These are phyloP conservation scores for Heliconius hermathena DNA, from an alignment of 1,140 invertebrate genomes.

Conservation along the genomic window DNA sequence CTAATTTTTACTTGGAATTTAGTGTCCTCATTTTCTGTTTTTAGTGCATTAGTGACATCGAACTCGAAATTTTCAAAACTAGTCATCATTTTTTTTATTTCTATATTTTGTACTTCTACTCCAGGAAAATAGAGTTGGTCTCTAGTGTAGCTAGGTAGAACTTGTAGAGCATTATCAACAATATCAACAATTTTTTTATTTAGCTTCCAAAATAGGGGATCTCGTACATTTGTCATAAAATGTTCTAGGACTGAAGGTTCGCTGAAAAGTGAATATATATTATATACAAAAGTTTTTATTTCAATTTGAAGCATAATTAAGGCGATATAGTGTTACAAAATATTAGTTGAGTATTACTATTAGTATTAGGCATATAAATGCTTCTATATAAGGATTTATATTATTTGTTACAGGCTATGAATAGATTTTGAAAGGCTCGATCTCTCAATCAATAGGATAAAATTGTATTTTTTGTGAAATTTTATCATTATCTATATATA, in stretches of 20 bases:
- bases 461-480: no score
- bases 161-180: conserved; percentile 82
- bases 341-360: no score
- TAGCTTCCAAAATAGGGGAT: conserved; percentile 86
- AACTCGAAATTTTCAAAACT: conserved; percentile 82
- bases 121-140: conserved; percentile 84
- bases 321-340: no score
- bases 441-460: no score
- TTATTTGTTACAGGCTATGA: no score
- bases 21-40: conserved; percentile 50
- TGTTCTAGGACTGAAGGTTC: conserved; percentile 63
- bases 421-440: no score
- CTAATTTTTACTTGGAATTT: conserved; percentile 81
- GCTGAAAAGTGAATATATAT: conserved; percentile 53
- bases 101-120: conserved; percentile 82
- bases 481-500: no score
- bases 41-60: conserved; percentile 80
- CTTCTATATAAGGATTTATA: no score
- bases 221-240: conserved; percentile 83
- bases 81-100: conserved; percentile 81
- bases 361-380: no score
- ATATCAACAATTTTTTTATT: conserved; percentile 84
- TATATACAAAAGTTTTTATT: background rate
- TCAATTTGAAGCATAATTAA: no score
- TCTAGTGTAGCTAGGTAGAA: conserved; percentile 83